A percentile compares a stretch with the other conserved stretches of the same genome.
These are phyloP conservation scores for Cochlearius cochlearius DNA, from an alignment of 2,113 vertebrate species.

Conservation along the genomic window DNA sequence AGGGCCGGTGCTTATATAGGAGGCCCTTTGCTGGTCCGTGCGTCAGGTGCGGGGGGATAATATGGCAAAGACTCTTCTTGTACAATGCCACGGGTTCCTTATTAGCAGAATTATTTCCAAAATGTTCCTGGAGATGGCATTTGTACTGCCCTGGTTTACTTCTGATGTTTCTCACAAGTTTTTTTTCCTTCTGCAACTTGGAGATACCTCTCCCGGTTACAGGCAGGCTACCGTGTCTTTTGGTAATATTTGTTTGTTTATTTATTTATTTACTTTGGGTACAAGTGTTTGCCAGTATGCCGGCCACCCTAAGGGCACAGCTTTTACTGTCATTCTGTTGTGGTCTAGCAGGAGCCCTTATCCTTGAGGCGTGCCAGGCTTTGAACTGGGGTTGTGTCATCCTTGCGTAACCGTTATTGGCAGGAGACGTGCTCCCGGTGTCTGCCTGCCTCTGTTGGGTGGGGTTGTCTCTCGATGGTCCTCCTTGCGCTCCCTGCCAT, in stretches of 20 bases:
- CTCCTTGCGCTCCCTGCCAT: neutral
- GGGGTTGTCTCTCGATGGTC: neutral
- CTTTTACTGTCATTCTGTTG: neutral
- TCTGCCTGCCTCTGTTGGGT: neutral
- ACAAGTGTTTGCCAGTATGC: neutral
- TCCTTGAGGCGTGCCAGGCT: neutral
- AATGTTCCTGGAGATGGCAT: neutral
- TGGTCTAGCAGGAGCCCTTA: neutral
- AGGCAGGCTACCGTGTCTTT: neutral
- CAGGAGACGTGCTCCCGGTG: neutral
- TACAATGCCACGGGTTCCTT: neutral
- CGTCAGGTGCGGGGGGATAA: neutral
- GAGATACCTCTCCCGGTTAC: neutral
- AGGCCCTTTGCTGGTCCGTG: neutral
- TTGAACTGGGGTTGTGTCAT: neutral
- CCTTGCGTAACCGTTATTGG: neutral
- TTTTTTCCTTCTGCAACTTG: neutral
- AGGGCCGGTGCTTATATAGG: neutral
- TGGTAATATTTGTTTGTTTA: neutral
- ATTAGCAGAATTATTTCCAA: neutral
- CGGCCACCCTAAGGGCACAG: neutral
- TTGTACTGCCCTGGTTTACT: neutral
- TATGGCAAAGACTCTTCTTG: neutral
- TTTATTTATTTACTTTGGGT: neutral
- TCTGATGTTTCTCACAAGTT: neutral